Conservation (phyloP, 2,888 invertebrate genomes). For the Heliothis peltigera region DNA sequence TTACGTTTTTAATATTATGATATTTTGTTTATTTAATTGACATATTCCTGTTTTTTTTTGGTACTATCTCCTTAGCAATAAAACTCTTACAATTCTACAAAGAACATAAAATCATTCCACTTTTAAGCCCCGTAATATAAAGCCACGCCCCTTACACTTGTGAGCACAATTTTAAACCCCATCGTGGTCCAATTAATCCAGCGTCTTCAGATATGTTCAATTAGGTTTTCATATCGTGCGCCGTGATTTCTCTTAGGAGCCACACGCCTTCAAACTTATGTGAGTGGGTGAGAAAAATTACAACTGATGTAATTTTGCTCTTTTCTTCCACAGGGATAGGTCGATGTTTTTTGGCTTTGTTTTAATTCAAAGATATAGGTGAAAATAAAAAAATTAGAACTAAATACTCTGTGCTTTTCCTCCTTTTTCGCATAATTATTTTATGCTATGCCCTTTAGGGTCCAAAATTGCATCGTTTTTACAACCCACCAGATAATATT, state of each 20-base stretch:
- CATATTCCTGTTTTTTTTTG: too few relatives aligned
- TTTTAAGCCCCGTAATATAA: constrained; percentile 1
- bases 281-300: constrained; percentile 42
- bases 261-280: constrained; percentile 33
- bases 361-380: too few relatives aligned
- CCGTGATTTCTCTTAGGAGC: constrained; percentile 65
- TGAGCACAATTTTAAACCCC: constrained; percentile 51
- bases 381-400: too few relatives aligned
- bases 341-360: not conserved
- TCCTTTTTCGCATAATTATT: too few relatives aligned
- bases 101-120: not conserved
- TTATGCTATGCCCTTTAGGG: too few relatives aligned
- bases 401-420: too few relatives aligned
- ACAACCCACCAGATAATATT: too few relatives aligned
- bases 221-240: constrained; percentile 53
- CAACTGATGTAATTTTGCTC: constrained; percentile 8
- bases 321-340: not conserved
- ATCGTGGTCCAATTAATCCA: constrained; percentile 59
- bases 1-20: too few relatives aligned
- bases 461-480: too few relatives aligned
- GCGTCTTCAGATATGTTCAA: constrained; percentile 57
- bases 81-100: too few relatives aligned
- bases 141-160: not conserved
- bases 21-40: too few relatives aligned
- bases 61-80: too few relatives aligned